Evolutionary conservation across 2,113 vertebrate genomes (phyloP).

Genomic region (Miniopterus natalensis): DNA sequence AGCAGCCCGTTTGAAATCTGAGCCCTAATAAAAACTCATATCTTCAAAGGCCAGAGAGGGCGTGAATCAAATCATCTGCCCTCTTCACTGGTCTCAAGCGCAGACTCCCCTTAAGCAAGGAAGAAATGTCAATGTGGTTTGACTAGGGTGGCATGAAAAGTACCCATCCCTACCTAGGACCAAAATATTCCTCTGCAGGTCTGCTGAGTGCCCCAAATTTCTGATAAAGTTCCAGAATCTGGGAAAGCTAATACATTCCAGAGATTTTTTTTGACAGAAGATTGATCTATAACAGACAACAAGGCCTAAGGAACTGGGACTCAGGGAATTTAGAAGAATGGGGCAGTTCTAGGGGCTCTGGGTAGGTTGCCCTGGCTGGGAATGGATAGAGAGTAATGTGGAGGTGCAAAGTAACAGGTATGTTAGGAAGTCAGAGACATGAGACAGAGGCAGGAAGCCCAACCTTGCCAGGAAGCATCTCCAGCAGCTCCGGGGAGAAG

Average conservation of each 20-base stretch:
- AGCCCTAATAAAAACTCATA: slow-evolving; percentile 30
- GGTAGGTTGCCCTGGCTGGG: not conserved
- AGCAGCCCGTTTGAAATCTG: not conserved
- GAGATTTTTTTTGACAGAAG: not conserved
- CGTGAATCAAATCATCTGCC: not conserved
- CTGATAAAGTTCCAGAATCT: slow-evolving; percentile 23
- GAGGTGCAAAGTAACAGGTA: not conserved
- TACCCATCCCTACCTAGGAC: not conserved
- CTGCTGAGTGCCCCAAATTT: slow-evolving; percentile 11
- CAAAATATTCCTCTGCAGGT: not conserved
- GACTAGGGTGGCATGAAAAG: not conserved
- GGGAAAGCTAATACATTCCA: not conserved
- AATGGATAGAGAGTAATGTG: not conserved
- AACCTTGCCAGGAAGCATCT: not conserved
- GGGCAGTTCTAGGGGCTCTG: not conserved
- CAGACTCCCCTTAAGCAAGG: slow-evolving; percentile 10
- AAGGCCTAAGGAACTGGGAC: not conserved
- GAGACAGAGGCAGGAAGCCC: not conserved
- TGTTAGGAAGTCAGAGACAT: not conserved
- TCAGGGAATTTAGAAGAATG: not conserved
- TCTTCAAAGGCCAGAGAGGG: not conserved
- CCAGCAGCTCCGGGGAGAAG: not conserved
- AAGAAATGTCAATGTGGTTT: not conserved
- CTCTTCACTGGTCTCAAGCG: not conserved
- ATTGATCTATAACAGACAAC: not conserved